Evolutionary conservation across 1,140 invertebrate genomes (phyloP).

Genomic region (Maconellicoccus hirsutus): DNA sequence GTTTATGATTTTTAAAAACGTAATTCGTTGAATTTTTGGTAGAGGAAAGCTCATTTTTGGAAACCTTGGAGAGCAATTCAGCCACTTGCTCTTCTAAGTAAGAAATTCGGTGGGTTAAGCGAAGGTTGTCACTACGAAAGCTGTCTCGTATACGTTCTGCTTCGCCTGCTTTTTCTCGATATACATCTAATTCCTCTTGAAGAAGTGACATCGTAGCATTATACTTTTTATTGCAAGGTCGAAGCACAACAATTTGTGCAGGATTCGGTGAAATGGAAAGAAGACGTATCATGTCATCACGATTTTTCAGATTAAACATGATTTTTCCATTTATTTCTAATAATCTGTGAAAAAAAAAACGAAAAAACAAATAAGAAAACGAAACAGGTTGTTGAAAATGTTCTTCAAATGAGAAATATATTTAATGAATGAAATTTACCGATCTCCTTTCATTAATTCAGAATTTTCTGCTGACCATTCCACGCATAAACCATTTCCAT

Average conservation of each 20-base stretch:
- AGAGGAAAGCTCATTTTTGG: background rate
- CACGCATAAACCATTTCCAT: constrained; percentile 48
- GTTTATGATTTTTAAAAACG: background rate
- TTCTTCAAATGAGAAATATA: no score
- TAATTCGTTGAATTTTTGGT: background rate
- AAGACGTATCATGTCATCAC: constrained; percentile 54
- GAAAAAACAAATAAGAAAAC: constrained; percentile 17
- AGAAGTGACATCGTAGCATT: constrained; percentile 29
- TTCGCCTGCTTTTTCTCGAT: constrained; percentile 46
- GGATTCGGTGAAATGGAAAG: constrained; percentile 36
- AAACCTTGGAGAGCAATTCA: constrained; percentile 41
- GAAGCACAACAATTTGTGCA: constrained; percentile 44
- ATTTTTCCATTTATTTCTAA: constrained; percentile 72
- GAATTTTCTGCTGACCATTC: constrained; percentile 66
- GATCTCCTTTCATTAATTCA: constrained; percentile 59
- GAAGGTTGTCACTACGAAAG: constrained; percentile 59
- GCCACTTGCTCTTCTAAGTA: constrained; percentile 79
- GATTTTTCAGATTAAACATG: constrained; percentile 48
- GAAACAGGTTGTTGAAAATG: background rate
- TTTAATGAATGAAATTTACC: constrained; percentile 37
- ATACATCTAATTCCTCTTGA: constrained; percentile 41
- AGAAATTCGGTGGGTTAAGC: constrained; percentile 72
- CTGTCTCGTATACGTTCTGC: constrained; percentile 47
- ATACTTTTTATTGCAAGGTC: constrained; percentile 36
- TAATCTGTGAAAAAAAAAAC: constrained; percentile 42